Percentiles rank a stretch among this genome's conserved stretches.
These are phyloP conservation scores for Anthonomus grandis DNA, from an alignment of 1,140 invertebrate species.

Conservation along the genomic window DNA sequence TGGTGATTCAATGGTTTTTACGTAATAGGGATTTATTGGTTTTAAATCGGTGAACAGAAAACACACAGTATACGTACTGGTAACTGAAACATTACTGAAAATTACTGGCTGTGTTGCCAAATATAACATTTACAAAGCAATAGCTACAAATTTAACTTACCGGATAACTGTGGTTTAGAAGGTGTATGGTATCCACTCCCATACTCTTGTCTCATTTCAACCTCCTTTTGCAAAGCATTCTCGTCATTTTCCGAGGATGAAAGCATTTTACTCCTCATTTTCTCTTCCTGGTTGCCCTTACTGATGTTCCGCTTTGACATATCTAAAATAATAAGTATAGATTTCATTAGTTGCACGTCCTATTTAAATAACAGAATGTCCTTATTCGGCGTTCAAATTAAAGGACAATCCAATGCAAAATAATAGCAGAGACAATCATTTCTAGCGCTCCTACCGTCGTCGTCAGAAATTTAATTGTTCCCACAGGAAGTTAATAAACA, in stretches of 20 bases:
- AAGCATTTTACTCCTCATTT: slow-evolving; percentile 18
- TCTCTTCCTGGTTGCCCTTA: slow-evolving; percentile 13
- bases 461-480: slow-evolving; percentile 26
- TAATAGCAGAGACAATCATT: slow-evolving; percentile 20
- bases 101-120: too few relatives aligned
- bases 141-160: slow-evolving; percentile 22
- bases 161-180: slow-evolving; percentile 37
- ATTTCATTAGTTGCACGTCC: neutral
- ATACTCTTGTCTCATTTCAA: slow-evolving; percentile 27
- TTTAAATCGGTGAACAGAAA: too few relatives aligned
- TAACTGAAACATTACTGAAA: too few relatives aligned
- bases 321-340: slow-evolving; percentile 10
- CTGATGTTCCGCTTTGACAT: slow-evolving; percentile 35
- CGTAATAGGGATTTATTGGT: too few relatives aligned
- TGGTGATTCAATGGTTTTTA: too few relatives aligned
- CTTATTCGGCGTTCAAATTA: neutral
- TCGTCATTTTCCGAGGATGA: slow-evolving; percentile 26
- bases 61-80: too few relatives aligned
- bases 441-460: slow-evolving; percentile 13
- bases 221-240: slow-evolving; percentile 23
- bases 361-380: neutral
- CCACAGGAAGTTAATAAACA: slow-evolving; percentile 23
- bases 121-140: neutral
- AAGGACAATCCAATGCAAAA: slow-evolving; percentile 17
- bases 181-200: slow-evolving; percentile 36